A percentile compares a stretch with the other conserved stretches of the same genome.
Evolutionary conservation across 2,113 vertebrate genomes (phyloP).

Genomic region (Cnemophilus loriae): DNA sequence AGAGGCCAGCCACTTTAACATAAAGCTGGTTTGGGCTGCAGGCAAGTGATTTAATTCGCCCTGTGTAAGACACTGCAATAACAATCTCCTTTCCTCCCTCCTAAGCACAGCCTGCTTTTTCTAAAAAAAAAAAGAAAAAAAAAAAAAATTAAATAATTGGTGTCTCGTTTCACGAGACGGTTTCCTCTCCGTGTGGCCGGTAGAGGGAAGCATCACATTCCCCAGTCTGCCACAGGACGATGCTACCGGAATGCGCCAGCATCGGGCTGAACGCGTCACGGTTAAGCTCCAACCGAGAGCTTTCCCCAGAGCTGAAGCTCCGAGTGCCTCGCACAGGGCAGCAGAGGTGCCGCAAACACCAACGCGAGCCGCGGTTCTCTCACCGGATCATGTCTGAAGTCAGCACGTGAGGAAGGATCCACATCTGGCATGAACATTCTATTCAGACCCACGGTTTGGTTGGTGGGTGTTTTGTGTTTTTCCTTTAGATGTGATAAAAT

Average conservation of each 20-base stretch:
- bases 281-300: rapidly evolving
- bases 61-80: neutral
- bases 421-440: rapidly evolving
- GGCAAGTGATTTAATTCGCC: neutral
- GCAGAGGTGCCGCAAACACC: neutral
- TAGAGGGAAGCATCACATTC: conserved; percentile 40
- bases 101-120: neutral
- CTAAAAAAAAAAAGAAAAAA: neutral
- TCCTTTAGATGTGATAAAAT: neutral
- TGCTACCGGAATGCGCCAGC: rapidly evolving
- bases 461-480: rapidly evolving
- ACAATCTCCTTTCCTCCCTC: neutral
- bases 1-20: neutral
- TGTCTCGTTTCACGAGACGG: neutral
- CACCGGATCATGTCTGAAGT: neutral
- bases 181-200: neutral
- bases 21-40: neutral
- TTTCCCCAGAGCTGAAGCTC: neutral
- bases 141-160: neutral
- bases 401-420: neutral
- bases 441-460: neutral
- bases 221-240: neutral
- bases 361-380: neutral
- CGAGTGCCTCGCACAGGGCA: too few relatives aligned
- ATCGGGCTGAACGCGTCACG: rapidly evolving